A percentile compares a stretch with the other conserved stretches of the same genome.
Evolutionary conservation across 64 coral and sea anemone species (phyloP).

Genomic region (Trachythela sp.): DNA sequence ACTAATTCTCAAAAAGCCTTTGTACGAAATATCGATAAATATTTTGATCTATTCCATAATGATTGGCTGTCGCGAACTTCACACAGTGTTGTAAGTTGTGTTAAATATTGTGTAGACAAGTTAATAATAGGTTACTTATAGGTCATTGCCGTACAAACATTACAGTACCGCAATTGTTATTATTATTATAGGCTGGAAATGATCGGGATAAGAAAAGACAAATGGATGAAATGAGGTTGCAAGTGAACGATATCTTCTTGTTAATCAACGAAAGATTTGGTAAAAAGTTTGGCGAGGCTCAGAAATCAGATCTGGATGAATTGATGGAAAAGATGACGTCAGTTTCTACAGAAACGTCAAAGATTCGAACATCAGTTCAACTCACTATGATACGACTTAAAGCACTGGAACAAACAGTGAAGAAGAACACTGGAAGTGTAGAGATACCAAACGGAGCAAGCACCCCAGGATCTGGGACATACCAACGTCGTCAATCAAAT

Average conservation of each 20-base stretch:
- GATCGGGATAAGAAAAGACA: conserved; percentile 11
- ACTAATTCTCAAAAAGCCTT: too few species aligned
- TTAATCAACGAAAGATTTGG: conserved; percentile 11
- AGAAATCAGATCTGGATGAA: conserved; percentile 10
- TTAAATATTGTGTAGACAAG: too few species aligned
- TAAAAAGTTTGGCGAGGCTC: not conserved
- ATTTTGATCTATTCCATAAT: too few species aligned
- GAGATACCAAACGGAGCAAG: not conserved
- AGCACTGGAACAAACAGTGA: conserved; percentile 9
- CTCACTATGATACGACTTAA: conserved; percentile 1
- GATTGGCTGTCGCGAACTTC: too few species aligned
- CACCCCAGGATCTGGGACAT: not conserved
- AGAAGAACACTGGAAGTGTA: not conserved
- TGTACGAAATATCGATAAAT: too few species aligned
- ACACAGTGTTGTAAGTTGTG: too few species aligned
- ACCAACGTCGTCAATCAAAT: not conserved
- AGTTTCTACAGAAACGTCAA: not conserved
- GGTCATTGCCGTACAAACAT: too few species aligned
- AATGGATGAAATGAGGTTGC: conserved; percentile 16
- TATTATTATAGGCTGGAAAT: not conserved
- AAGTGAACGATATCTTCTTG: not conserved
- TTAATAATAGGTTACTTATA: too few species aligned
- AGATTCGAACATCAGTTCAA: conserved; percentile 18
- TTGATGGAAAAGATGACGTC: not conserved
- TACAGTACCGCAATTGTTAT: too few species aligned